Evolutionary conservation across 2,113 vertebrate species (phyloP).

Genomic region (Anolis carolinensis): DNA sequence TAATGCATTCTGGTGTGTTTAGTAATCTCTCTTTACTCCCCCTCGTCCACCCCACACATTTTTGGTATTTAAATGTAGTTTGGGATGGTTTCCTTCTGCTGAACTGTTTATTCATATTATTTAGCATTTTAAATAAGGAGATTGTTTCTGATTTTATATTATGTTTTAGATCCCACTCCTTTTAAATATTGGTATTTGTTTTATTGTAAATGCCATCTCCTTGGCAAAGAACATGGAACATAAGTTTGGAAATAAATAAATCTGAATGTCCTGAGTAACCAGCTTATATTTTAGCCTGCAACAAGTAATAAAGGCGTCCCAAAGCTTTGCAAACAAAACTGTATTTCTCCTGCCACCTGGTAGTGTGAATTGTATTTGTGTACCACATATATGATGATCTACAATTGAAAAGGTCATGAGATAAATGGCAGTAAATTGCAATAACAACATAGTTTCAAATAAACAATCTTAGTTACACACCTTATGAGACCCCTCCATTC

Average conservation of each 20-base stretch:
- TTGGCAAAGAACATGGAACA: neutral
- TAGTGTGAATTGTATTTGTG: neutral
- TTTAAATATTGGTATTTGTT: constrained; percentile 3
- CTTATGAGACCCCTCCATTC: constrained; percentile 47
- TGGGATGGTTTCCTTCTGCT: neutral
- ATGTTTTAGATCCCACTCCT: neutral
- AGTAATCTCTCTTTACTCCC: neutral
- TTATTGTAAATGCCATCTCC: neutral
- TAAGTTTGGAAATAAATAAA: neutral
- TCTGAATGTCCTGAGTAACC: neutral
- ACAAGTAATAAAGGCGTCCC: neutral
- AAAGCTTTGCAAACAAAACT: neutral
- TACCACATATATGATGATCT: neutral
- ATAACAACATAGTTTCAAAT: constrained; percentile 15
- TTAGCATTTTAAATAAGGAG: neutral
- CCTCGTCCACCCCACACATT: neutral
- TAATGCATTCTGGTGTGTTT: neutral
- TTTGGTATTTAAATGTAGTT: neutral
- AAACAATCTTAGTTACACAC: constrained; percentile 35
- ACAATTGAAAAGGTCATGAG: neutral
- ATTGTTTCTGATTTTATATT: neutral
- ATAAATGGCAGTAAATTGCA: constrained; percentile 11
- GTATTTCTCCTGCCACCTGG: neutral
- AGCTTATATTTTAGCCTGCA: neutral
- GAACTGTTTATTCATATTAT: neutral